Base-by-base conservation (phyloP, 2,797 vertebrate genomes). In the Hippocampus kuda region DNA sequence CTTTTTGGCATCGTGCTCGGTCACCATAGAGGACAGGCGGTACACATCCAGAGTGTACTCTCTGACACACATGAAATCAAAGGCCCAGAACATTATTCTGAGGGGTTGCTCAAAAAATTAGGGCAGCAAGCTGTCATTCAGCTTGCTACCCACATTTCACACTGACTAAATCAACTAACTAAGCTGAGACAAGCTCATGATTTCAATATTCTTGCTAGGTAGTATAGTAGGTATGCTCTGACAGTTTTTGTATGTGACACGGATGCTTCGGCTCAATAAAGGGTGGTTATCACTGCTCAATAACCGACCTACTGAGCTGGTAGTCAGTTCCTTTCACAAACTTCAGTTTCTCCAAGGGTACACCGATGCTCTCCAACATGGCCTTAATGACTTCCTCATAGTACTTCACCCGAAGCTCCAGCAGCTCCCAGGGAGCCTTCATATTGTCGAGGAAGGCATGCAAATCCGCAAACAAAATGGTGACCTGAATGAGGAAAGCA, bases 391-490 rank as follows among this genome's bases (percentile, higher is more conserved):
- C 80, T 1, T 93, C 91, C 76, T 99, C 94, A 0, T 99, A 99
- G 77, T 98, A 99, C 30, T 89, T 89, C 18, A 94, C 94, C 70
- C 97, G 86, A 68, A 96, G 90, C 81, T 94, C 94, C 85, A 99
- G 92, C 77, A 99, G 92, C 76, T 98, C 97, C 97, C 97, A 99
- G 0, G 97, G 97, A 2, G 97, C 97, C 75, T 99, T 99, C 97
- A 99, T 99, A 84, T 99, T 99, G 89, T 99, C 97, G 2, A 99
- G 89, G 79, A 91, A 98, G 0, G 95, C 97, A 0, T 99, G 97
- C 71, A 98, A 90, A 79, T 98, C 97, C 2, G 97, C 97, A 80
- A 99, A 98, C 67, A 97, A 88, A 70, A 98, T 89, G 0, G 94
- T 98, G 77, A 98, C 95, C 95, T 98, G 57, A 69, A 13, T 2